Evolutionary conservation across 2,888 invertebrate genomes (phyloP), one percentile per base, ranked within the genome.

Genomic region (Netelia melanura): DNA sequence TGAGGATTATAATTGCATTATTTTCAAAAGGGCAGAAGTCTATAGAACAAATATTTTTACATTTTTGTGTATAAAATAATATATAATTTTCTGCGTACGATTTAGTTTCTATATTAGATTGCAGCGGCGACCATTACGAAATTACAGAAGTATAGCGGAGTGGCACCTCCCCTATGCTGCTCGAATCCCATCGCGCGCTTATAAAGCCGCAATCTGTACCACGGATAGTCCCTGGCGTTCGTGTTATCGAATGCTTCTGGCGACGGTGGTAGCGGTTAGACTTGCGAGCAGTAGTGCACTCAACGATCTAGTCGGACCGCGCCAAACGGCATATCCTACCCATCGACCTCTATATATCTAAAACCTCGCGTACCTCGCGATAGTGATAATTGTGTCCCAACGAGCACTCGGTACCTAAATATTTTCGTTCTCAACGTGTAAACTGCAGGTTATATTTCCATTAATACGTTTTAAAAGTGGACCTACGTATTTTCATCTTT

Each of bases 171-270:
- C 30, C 43, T 14, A 58, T 62, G 23, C 77, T 72, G 62, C 79
- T 79, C 56, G 54, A 74, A 64, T 79, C 56, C 70, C 68, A 62
- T 74, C 30, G 61, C 58, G 48, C 64, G 79, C 61, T n/a, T n/a
- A n/a, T 83, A 74, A 78, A 78, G 74, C 83, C 78, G 79, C 78
- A 75, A 83, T 83, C 79, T 79, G 79, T 21, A 62, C 79, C 44
- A 48, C 75, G 70, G 70, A 83, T 83, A 70, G 83, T 64, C 74
- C 67, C 65, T 30, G 11, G 30, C 10, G 48, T 72, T 48, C 70
- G 54, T 72, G 74, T 83, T 75, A 83, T 79, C 74, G 54, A 79
- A 83, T 58, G 62, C 38, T 58, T 38, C 64, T n/a, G 56, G 71
- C 52, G 44, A 48, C 21, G 56, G 21, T 67, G 43, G 62, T 43